Base-by-base conservation (phyloP, 2,888 invertebrate genomes). In the Temnothorax rugatulus region DNA sequence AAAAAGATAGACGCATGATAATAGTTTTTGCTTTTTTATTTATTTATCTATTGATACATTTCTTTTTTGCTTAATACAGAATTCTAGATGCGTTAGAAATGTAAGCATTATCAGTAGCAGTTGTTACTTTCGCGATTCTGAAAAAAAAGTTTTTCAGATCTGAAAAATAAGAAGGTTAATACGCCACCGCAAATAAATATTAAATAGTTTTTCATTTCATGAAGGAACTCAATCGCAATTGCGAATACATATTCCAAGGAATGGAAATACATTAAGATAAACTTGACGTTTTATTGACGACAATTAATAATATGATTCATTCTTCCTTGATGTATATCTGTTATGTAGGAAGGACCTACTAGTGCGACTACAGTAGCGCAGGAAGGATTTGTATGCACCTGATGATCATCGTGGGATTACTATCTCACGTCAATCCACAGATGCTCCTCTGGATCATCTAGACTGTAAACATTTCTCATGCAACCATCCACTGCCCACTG, bases 361-460 rank as follows among this genome's bases (percentile, higher is more conserved):
- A 85, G 89, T 83, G 47, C 91, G 69, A 83, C 90, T n/a, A 84
- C 93, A 34, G 93, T 94, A 75, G 93, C 92, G 25, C 94, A 94
- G 87, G 94, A 94, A 82, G 94, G 94, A 83, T 94, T 92, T 85
- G 94, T 94, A 85, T 94, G 94, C 91, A 94, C 94, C 90, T 94
- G 94, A 94, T 94, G 94, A 94, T 93, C 93, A 88, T 88, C 92
- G 74, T 91, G 89, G 85, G 83, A 89, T 86, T 87, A 89, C 89
- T 90, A 91, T 90, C 91, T 91, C 88, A 91, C 91, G 68, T 91
- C 92, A 89, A 91, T 90, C 91, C 90, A 90, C 92, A 91, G 92
- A 93, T 92, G 92, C 91, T 90, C 92, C 85, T 91, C 92, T 90
- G 91, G 92, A 91, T 90, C 93, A 91, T 92, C 91, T 93, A 92